These are phyloP conservation scores for Mamestra brassicae DNA, from an alignment of 2,888 invertebrate species.

Conservation along the genomic window DNA sequence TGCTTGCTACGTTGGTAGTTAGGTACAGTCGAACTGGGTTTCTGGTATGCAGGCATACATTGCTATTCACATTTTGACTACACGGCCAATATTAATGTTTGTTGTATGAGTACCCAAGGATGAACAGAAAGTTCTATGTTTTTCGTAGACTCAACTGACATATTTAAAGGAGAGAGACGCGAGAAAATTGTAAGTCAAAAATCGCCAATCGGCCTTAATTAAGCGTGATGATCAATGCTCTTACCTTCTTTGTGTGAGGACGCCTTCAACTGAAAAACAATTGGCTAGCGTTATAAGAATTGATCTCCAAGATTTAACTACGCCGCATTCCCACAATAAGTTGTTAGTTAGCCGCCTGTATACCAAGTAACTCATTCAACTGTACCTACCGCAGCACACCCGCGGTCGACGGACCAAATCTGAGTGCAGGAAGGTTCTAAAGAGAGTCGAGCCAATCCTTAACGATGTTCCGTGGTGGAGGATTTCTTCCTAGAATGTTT, in stretches of 20 bases:
- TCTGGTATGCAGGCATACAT: not conserved
- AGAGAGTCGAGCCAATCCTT: conserved; percentile 80
- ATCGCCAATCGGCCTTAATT: no score
- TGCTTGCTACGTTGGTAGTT: conserved; percentile 26
- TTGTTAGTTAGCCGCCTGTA: no score
- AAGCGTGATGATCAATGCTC: not conserved
- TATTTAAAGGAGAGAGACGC: no score
- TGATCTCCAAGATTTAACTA: not conserved
- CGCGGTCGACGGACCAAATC: conserved; percentile 66
- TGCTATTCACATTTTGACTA: not conserved
- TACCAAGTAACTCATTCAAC: not conserved
- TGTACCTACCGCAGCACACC: conserved; percentile 38
- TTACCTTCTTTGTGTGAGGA: not conserved
- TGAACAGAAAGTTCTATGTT: no score
- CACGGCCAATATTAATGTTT: not conserved
- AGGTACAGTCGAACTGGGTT: conserved; percentile 22
- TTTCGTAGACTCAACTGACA: no score
- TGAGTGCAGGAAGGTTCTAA: conserved; percentile 81
- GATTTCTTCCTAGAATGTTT: conserved; percentile 64
- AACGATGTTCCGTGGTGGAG: conserved; percentile 73
- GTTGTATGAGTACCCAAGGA: no score
- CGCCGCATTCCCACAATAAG: not conserved
- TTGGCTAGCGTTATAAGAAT: not conserved
- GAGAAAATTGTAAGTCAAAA: no score
- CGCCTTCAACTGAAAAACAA: not conserved